Evolutionary conservation across 30 jellyfish, hydroid and myxozoan genomes (phyloP).

Genomic region (Cassiopea xamachana): DNA sequence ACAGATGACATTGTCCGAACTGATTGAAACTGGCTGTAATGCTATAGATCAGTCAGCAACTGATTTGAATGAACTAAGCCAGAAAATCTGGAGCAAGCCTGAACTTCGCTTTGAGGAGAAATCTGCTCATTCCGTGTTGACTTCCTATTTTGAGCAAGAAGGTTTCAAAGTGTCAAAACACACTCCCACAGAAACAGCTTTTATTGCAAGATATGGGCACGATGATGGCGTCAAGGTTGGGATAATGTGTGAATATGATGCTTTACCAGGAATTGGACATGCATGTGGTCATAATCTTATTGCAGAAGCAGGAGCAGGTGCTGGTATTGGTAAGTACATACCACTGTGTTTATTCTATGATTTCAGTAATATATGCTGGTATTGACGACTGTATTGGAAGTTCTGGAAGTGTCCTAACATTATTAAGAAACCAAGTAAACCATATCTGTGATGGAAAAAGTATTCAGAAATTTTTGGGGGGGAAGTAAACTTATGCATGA

Average conservation of each 20-base stretch:
- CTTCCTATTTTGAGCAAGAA: slow-evolving; percentile 61
- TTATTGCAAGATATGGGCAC: slow-evolving; percentile 72
- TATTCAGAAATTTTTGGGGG: too few relatives aligned
- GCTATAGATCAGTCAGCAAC: slow-evolving; percentile 58
- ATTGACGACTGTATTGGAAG: too few relatives aligned
- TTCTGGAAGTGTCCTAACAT: too few relatives aligned
- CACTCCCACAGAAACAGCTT: slow-evolving; percentile 78
- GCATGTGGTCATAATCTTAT: slow-evolving; percentile 91
- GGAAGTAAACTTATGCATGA: too few relatives aligned
- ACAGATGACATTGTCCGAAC: slow-evolving; percentile 11
- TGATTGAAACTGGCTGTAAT: slow-evolving; percentile 38
- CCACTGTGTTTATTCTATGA: too few relatives aligned
- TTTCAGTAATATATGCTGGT: too few relatives aligned
- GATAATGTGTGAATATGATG: slow-evolving; percentile 82
- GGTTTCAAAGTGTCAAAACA: slow-evolving; percentile 70
- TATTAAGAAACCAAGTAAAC: too few relatives aligned
- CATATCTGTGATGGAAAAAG: too few relatives aligned
- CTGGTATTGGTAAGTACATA: slow-evolving; percentile 62
- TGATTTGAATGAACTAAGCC: slow-evolving; percentile 61
- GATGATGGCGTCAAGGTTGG: slow-evolving; percentile 77
- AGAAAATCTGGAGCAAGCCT: slow-evolving; percentile 71
- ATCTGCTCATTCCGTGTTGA: slow-evolving; percentile 69
- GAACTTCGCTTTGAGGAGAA: slow-evolving; percentile 72
- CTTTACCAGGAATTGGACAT: slow-evolving; percentile 88
- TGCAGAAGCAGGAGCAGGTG: slow-evolving; percentile 86